Conservation (phyloP, 1,140 invertebrate species). For the Tetramorium parvispinum region DNA sequence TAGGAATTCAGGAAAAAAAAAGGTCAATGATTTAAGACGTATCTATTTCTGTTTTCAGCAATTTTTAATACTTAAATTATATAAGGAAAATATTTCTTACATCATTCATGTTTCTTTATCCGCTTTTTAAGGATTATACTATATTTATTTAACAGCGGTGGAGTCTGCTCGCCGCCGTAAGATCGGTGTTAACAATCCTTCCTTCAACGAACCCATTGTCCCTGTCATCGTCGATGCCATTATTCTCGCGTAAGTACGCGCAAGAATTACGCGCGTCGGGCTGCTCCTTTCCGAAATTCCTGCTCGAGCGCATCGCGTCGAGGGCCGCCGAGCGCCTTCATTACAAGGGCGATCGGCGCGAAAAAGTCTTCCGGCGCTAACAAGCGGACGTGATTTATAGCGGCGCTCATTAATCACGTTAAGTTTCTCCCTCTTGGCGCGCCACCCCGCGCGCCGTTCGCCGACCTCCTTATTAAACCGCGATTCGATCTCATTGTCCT, state of each 20-base stretch:
- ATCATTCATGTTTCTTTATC: not conserved
- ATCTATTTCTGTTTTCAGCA: not conserved
- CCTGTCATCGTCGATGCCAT: not conserved
- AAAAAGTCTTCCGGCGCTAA: conserved; percentile 67
- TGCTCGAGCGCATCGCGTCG: not conserved
- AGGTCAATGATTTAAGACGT: not conserved
- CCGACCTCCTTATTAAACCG: conserved; percentile 70
- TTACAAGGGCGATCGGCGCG: conserved; percentile 41
- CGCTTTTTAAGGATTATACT: not conserved
- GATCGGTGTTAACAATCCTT: conserved; percentile 7
- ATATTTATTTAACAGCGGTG: not conserved
- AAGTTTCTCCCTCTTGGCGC: conserved; percentile 26
- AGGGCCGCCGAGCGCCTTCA: conserved; percentile 31
- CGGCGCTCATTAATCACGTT: conserved; percentile 72
- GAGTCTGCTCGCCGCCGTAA: not conserved
- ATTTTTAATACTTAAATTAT: not conserved
- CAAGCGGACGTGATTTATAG: conserved; percentile 72
- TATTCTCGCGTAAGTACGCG: conserved; percentile 18
- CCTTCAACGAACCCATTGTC: conserved; percentile 17
- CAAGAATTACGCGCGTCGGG: not conserved
- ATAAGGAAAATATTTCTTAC: not conserved
- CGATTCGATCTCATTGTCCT: conserved; percentile 72
- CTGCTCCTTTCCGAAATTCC: conserved; percentile 58
- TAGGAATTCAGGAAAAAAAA: not conserved
- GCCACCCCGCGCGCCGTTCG: not conserved